These are phyloP conservation scores for Brenthis ino DNA, from an alignment of 2,888 invertebrate genomes.

Conservation along the genomic window DNA sequence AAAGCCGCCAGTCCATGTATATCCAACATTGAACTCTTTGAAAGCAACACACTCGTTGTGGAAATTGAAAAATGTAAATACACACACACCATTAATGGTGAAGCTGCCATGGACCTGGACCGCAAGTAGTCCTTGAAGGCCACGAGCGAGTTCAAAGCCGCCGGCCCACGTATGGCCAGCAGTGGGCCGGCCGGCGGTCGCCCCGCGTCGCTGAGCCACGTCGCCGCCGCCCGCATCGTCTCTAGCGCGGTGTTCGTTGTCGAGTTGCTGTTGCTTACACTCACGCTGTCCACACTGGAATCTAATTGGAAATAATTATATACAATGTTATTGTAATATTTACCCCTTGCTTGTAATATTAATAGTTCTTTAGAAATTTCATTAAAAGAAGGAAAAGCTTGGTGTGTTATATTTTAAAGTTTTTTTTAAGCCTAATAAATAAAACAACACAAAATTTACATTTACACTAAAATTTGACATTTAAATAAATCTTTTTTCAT, in stretches of 20 bases:
- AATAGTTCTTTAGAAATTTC: too few species aligned
- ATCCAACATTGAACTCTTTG: too few species aligned
- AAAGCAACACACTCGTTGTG: too few species aligned
- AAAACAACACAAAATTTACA: too few species aligned
- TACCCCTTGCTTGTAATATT: too few species aligned
- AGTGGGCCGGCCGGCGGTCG: slow-evolving; percentile 60
- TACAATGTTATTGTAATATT: neutral
- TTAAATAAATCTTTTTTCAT: neutral
- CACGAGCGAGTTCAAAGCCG: slow-evolving; percentile 88
- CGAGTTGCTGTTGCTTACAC: slow-evolving; percentile 59
- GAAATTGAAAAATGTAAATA: neutral
- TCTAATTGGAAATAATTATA: slow-evolving; percentile 50
- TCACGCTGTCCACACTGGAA: slow-evolving; percentile 74
- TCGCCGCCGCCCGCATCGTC: slow-evolving; percentile 89
- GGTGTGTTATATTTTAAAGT: too few species aligned
- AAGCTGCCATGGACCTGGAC: slow-evolving; percentile 89
- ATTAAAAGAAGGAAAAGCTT: too few species aligned
- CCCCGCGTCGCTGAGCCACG: slow-evolving; percentile 89
- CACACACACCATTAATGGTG: slow-evolving; percentile 83
- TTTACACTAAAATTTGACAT: too few species aligned
- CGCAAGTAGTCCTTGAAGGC: slow-evolving; percentile 91
- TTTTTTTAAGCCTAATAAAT: too few species aligned
- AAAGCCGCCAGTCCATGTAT: too few species aligned
- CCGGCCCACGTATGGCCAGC: slow-evolving; percentile 85
- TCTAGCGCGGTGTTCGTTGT: slow-evolving; percentile 62